Conservation (phyloP, 2,888 invertebrate species). For the Hydrotaea cyrtoneurina region DNA sequence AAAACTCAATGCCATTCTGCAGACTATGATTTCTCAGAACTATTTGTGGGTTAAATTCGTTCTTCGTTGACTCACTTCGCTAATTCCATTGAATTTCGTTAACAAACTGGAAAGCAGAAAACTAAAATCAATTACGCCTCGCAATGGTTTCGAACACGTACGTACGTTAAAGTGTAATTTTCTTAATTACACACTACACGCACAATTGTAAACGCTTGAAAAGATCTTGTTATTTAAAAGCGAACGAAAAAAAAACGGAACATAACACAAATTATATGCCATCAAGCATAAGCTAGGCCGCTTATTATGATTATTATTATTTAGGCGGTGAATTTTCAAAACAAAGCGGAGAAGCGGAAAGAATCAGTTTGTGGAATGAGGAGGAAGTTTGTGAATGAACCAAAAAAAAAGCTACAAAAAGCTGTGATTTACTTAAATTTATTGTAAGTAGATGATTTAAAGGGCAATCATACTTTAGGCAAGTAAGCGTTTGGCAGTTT, state of each 20-base stretch:
- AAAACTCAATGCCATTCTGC: no score
- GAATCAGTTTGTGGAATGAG: not conserved
- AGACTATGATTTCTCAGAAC: no score
- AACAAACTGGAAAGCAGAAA: conserved; percentile 14
- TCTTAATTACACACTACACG: conserved; percentile 35
- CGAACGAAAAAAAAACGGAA: not conserved
- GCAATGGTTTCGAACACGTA: conserved; percentile 10
- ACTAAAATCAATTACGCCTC: conserved; percentile 23
- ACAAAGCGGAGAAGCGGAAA: not conserved
- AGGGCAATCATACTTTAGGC: no score
- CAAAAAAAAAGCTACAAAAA: not conserved
- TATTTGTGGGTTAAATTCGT: not conserved
- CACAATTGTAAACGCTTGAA: conserved; percentile 32
- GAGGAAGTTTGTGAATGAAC: not conserved
- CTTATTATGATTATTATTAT: conserved; percentile 23
- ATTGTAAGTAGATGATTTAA: not conserved
- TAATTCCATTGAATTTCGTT: conserved; percentile 4
- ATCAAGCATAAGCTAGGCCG: not conserved
- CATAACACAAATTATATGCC: not conserved
- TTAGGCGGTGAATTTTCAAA: not conserved
- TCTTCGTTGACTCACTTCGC: not conserved
- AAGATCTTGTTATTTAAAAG: conserved; percentile 52
- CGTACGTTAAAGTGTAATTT: conserved; percentile 30
- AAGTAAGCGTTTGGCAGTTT: no score
- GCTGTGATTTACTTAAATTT: not conserved